Conservation (phyloP, 1,140 invertebrate genomes). For the Drosophila sproati region DNA sequence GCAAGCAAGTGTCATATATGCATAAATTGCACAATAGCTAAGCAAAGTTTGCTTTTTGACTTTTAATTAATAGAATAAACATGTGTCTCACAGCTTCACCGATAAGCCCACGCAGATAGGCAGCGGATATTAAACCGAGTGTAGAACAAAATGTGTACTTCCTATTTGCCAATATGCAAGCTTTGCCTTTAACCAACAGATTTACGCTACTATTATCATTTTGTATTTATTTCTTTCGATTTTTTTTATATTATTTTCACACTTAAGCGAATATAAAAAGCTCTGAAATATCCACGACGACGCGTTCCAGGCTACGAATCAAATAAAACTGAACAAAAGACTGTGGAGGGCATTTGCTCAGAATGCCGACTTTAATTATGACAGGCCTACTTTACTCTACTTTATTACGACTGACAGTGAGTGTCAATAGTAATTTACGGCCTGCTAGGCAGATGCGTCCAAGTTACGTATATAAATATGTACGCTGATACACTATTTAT, state of each 20-base stretch:
- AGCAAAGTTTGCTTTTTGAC: constrained; percentile 46
- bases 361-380: constrained; percentile 49
- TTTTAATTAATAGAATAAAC: constrained; percentile 80
- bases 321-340: constrained; percentile 46
- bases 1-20: constrained; percentile 57
- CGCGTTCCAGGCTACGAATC: constrained; percentile 34
- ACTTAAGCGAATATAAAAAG: constrained; percentile 8
- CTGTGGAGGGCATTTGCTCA: constrained; percentile 40
- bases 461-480: background rate
- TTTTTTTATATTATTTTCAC: constrained; percentile 41
- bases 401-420: constrained; percentile 41
- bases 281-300: constrained; percentile 5
- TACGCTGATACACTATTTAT: background rate
- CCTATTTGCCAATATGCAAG: constrained; percentile 33
- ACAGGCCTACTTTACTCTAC: constrained; percentile 38
- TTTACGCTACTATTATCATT: background rate
- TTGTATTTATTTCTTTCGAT: background rate
- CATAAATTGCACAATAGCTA: constrained; percentile 32
- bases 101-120: constrained; percentile 63
- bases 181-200: constrained; percentile 1
- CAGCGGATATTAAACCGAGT: constrained; percentile 56
- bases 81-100: constrained; percentile 29
- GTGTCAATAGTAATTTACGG: constrained; percentile 36
- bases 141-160: constrained; percentile 23
- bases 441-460: background rate